phyloP scores from a whole-genome alignment of 2,113 vertebrate genomes.

The Argyrosomus japonicus region DNA sequence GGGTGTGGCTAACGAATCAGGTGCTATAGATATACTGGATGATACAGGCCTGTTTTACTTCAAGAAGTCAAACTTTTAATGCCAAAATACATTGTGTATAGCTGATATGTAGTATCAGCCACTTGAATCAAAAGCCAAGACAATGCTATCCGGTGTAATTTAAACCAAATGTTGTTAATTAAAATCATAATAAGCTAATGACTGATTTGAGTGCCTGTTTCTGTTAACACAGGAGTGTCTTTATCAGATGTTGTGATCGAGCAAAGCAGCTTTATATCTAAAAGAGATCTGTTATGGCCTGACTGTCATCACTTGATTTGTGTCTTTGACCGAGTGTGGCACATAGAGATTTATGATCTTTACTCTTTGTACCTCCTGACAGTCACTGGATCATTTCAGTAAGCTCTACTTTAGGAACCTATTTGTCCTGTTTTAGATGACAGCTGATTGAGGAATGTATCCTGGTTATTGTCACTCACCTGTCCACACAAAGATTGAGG shows the following conservation, averaged over 20 bases:
- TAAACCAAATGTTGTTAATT: neutral
- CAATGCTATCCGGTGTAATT: neutral
- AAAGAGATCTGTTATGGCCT: neutral
- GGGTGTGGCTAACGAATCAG: slow-evolving; percentile 47
- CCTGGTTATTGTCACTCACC: slow-evolving; percentile 11
- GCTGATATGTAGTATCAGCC: neutral
- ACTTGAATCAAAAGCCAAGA: neutral
- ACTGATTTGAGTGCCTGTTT: neutral
- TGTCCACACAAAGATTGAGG: neutral
- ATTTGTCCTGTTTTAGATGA: slow-evolving; percentile 1
- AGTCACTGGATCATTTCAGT: neutral
- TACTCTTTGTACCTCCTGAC: neutral
- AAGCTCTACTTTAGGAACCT: slow-evolving; percentile 1
- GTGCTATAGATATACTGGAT: slow-evolving; percentile 19
- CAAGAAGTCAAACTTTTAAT: neutral
- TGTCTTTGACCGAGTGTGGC: slow-evolving; percentile 6
- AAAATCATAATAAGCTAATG: neutral
- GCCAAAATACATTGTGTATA: slow-evolving; percentile 9
- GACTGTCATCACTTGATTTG: neutral
- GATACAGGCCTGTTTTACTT: slow-evolving; percentile 41
- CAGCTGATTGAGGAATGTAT: neutral
- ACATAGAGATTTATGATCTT: neutral
- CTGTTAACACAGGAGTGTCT: neutral
- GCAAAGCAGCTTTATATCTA: neutral
- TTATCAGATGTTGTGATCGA: neutral